Conservation (phyloP, 30 jellyfish, hydroid and myxozoan species). For the Cassiopea xamachana region DNA sequence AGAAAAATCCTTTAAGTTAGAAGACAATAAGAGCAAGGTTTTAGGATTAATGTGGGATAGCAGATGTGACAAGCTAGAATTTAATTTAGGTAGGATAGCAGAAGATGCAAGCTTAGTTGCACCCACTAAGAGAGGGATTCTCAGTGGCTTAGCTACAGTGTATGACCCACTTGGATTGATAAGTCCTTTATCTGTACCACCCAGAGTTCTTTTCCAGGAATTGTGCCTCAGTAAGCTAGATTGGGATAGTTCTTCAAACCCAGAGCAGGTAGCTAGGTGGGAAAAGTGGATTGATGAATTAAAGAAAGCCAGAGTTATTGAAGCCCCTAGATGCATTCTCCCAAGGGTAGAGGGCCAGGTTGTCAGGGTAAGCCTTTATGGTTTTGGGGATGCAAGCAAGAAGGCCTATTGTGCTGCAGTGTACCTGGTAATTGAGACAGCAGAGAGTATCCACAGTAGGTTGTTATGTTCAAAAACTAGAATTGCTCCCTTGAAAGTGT, state of each 20-base stretch:
- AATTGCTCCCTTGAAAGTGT: slow-evolving; percentile 44
- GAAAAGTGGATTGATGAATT: slow-evolving; percentile 21
- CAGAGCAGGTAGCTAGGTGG: slow-evolving; percentile 27
- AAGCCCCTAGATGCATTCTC: slow-evolving; percentile 38
- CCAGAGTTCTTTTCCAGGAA: slow-evolving; percentile 45
- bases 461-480: slow-evolving; percentile 45
- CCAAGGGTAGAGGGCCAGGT: slow-evolving; percentile 3
- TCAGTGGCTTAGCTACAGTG: slow-evolving; percentile 27
- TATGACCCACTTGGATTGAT: slow-evolving; percentile 53
- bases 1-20: neutral
- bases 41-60: slow-evolving; percentile 46
- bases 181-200: slow-evolving; percentile 24
- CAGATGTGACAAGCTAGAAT: slow-evolving; percentile 6
- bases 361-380: slow-evolving; percentile 9
- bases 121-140: slow-evolving; percentile 19
- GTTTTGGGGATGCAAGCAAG: slow-evolving; percentile 52
- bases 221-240: slow-evolving; percentile 18
- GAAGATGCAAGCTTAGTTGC: neutral
- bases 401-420: slow-evolving; percentile 50
- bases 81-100: slow-evolving; percentile 2
- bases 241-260: slow-evolving; percentile 36
- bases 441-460: slow-evolving; percentile 18
- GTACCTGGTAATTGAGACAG: slow-evolving; percentile 14
- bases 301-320: neutral
- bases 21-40: slow-evolving; percentile 11